phyloP scores from a whole-genome alignment of 2,888 invertebrate species.

The Lucinisca nassula region DNA sequence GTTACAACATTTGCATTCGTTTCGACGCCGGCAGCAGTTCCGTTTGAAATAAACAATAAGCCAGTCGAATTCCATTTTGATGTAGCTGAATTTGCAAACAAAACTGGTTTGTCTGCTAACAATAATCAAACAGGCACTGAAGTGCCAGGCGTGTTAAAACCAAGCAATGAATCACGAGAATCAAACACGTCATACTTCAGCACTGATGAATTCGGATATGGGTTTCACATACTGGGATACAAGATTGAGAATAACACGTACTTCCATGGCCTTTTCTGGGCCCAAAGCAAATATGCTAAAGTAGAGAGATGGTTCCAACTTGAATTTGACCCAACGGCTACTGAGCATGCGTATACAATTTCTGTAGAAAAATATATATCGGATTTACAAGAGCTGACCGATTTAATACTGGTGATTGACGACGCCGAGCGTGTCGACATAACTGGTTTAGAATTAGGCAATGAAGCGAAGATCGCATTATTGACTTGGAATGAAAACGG shows the following conservation, averaged over 20 bases:
- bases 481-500: slow-evolving; percentile 69
- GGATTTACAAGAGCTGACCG: slow-evolving; percentile 34
- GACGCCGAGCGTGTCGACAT: slow-evolving; percentile 44
- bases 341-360: slow-evolving; percentile 38
- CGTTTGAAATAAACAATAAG: slow-evolving; percentile 44
- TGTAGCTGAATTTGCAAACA: slow-evolving; percentile 45
- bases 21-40: slow-evolving; percentile 42
- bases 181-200: background rate
- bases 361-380: slow-evolving; percentile 25
- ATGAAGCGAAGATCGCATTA: slow-evolving; percentile 34
- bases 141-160: background rate
- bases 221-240: slow-evolving; percentile 64
- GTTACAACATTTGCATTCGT: slow-evolving; percentile 48
- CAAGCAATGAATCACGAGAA: background rate
- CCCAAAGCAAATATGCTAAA: slow-evolving; percentile 38
- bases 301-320: slow-evolving; percentile 56
- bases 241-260: slow-evolving; percentile 34
- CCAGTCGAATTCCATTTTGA: slow-evolving; percentile 51
- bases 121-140: background rate
- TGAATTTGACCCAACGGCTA: slow-evolving; percentile 28
- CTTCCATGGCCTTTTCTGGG: slow-evolving; percentile 60
- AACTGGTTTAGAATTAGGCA: slow-evolving; percentile 40
- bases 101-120: slow-evolving; percentile 33
- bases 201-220: slow-evolving; percentile 49
- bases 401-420: slow-evolving; percentile 45